Percentiles rank a stretch among this genome's conserved stretches.
phyloP scores from a whole-genome alignment of 2,797 vertebrate species.

The Bothrops alternatus region DNA sequence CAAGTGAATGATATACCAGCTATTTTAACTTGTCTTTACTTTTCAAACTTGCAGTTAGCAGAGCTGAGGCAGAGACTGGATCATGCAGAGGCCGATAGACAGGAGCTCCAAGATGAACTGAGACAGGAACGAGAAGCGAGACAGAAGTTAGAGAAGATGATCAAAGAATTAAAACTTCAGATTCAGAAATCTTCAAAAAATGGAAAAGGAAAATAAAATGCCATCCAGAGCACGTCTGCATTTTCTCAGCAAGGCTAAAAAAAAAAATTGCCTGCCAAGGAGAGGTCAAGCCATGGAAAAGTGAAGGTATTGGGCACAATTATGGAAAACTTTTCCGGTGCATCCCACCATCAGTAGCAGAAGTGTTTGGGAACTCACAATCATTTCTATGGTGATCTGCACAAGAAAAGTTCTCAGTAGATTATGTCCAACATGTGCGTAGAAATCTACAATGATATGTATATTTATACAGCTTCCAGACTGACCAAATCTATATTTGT shows the following conservation, averaged over 20 bases:
- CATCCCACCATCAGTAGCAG: not conserved
- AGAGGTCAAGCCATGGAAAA: slow-evolving; percentile 23
- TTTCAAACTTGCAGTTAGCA: slow-evolving; percentile 77
- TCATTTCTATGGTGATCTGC: not conserved
- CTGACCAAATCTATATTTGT: slow-evolving; percentile 75
- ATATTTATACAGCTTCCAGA: slow-evolving; percentile 76
- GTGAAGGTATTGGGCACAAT: slow-evolving; percentile 18
- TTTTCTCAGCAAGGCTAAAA: slow-evolving; percentile 13
- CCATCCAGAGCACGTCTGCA: not conserved
- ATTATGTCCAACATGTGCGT: slow-evolving; percentile 55
- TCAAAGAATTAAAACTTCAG: slow-evolving; percentile 85
- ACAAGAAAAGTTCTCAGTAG: slow-evolving; percentile 14
- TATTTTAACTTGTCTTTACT: slow-evolving; percentile 4
- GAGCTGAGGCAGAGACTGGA: slow-evolving; percentile 88
- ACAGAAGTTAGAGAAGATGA: slow-evolving; percentile 88
- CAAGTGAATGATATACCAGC: not conserved
- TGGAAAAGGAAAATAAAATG: slow-evolving; percentile 69
- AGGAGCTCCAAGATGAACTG: slow-evolving; percentile 92
- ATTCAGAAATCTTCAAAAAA: slow-evolving; percentile 77
- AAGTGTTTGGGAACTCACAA: not conserved
- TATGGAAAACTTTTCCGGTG: slow-evolving; percentile 14
- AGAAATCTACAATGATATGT: slow-evolving; percentile 55
- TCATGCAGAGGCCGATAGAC: slow-evolving; percentile 87
- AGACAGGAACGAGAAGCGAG: slow-evolving; percentile 88
- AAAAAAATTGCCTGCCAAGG: not conserved